These are phyloP conservation scores for Trileptium ribeirensis DNA, from an alignment of 2,888 invertebrate species.

Conservation along the genomic window DNA sequence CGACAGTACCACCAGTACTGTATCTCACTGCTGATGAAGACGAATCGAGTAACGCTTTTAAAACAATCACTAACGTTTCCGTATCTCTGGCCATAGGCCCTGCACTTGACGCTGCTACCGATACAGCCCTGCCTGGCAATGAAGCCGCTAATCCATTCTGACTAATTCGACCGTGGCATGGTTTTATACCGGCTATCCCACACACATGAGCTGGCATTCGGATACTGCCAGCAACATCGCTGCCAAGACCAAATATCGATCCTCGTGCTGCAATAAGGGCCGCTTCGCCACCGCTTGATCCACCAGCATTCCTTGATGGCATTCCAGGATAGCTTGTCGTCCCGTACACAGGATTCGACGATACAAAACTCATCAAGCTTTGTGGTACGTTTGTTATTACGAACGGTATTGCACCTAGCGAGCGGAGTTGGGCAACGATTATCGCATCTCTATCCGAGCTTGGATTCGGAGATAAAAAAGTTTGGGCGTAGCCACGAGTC, in stretches of 20 bases:
- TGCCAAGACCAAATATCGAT: slow-evolving; percentile 54
- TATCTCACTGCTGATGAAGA: too few species aligned
- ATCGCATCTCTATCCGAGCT: slow-evolving; percentile 28
- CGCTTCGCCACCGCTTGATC: slow-evolving; percentile 56
- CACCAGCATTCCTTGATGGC: slow-evolving; percentile 51
- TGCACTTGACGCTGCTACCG: slow-evolving; percentile 16
- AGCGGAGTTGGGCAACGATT: slow-evolving; percentile 39
- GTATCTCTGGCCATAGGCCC: slow-evolving; percentile 51
- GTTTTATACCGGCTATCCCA: slow-evolving; percentile 54
- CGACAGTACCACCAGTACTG: too few species aligned
- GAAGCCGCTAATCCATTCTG: slow-evolving; percentile 22
- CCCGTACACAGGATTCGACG: slow-evolving; percentile 54
- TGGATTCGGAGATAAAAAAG: slow-evolving; percentile 42
- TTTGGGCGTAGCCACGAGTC: slow-evolving; percentile 49
- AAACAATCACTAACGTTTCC: slow-evolving; percentile 41
- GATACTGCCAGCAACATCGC: slow-evolving; percentile 56
- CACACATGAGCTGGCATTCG: slow-evolving; percentile 56
- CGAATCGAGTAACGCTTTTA: too few species aligned
- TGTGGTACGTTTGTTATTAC: slow-evolving; percentile 55
- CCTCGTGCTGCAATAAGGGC: slow-evolving; percentile 54
- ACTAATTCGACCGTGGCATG: slow-evolving; percentile 51
- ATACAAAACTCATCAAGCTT: slow-evolving; percentile 46
- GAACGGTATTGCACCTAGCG: slow-evolving; percentile 56
- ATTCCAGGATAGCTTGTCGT: slow-evolving; percentile 53
- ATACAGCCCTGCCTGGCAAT: not conserved